Evolutionary conservation across 2,888 invertebrate genomes (phyloP), one percentile per base, ranked within the genome.

Genomic region (Abrostola triplasia): DNA sequence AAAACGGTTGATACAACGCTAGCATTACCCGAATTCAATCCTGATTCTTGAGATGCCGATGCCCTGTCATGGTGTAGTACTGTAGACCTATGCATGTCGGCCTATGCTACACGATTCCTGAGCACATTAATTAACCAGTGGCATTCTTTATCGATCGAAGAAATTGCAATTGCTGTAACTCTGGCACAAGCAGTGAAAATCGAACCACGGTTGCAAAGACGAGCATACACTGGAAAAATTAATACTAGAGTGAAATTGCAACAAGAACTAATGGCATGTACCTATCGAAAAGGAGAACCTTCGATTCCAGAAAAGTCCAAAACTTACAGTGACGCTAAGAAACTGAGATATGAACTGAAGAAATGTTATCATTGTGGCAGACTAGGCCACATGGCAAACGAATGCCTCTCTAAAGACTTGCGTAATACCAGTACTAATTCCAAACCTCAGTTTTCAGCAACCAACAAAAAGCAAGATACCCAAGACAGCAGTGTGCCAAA

Each of bases 291-390:
- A n/a, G n/a, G 41, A 41, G 41, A n/a, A 35, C 36, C n/a, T 35
- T 36, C 36, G 11, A n/a, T 35, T 6, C 6, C 5, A 11, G 10
- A 41, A 41, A 41, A 41, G 41, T 41, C 41, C 6, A 41, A 41
- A 5, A 41, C 41, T 41, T n/a, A 41, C 12, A 41, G 13, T n/a
- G 53, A 53, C 10, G 53, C 53, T 35, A 53, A 53, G 42, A 53
- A 42, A 35, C 41, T n/a, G 9, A 41, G 53, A 41, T 53, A 36
- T 42, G 41, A 35, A 42, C 6, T 11, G 5, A 36, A 12, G n/a
- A 11, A 12, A 7, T 53, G 53, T 53, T 53, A 53, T 6, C 41
- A 53, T n/a, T 53, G 42, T n/a, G 41, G 41, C 36, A 53, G 9
- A 36, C 5, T 8, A n/a, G 53, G 53, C 7, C 53, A 53, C n/a